phyloP scores from a whole-genome alignment of 2,797 vertebrate genomes.

The Melanotaenia parkinsoni region DNA sequence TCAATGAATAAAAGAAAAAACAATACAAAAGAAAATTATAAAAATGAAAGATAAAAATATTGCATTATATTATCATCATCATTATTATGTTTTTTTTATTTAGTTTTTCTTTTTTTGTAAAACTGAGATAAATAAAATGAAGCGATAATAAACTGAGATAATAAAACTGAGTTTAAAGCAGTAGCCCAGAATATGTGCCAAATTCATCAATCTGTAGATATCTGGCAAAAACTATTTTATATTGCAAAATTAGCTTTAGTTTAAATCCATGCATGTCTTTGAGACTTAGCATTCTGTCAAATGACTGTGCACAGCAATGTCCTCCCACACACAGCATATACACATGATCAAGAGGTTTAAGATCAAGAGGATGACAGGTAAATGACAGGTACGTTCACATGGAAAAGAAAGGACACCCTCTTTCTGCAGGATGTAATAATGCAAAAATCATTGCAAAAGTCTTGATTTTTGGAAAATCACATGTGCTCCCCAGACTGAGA shows the following conservation, averaged over 20 bases:
- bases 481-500: no score
- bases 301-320: constrained; percentile 6
- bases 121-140: neutral
- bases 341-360: constrained; percentile 34
- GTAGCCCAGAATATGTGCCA: neutral
- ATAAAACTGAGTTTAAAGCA: neutral
- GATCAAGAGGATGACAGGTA: constrained; percentile 82
- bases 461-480: neutral
- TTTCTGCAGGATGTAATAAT: neutral
- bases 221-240: neutral
- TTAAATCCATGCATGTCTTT: neutral
- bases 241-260: neutral
- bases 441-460: neutral
- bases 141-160: no score
- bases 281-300: neutral
- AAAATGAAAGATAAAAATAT: no score
- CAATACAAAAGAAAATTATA: no score
- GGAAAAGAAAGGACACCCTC: neutral
- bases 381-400: constrained; percentile 66
- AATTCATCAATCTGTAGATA: neutral
- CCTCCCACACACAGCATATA: constrained; percentile 23
- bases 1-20: no score
- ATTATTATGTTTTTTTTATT: no score
- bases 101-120: neutral
- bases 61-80: no score